Conservation (phyloP, 2,797 vertebrate genomes). For the Myoxocephalus aenaeus region DNA sequence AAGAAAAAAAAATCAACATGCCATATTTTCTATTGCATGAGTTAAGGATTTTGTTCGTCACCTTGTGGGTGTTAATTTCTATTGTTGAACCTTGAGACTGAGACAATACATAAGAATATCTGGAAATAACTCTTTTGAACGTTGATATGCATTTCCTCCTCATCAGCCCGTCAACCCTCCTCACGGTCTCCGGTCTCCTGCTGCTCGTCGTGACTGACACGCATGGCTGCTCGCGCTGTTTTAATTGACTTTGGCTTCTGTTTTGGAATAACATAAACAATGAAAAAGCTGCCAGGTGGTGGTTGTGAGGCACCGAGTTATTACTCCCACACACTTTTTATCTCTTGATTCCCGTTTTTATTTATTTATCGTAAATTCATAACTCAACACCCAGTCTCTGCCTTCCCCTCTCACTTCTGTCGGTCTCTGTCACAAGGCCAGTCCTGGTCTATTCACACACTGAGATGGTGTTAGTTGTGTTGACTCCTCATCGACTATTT, state of each 20-base stretch:
- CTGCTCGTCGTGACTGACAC: conserved; percentile 30
- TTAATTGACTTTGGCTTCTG: conserved; percentile 46
- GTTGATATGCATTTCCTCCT: background rate
- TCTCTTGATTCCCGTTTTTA: conserved; percentile 33
- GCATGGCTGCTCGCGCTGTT: conserved; percentile 17
- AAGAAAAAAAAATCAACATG: too few species aligned
- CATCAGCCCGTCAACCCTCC: background rate
- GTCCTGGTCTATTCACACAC: conserved; percentile 3
- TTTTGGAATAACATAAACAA: conserved; percentile 51
- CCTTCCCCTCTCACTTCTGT: conserved; percentile 12
- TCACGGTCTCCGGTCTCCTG: background rate
- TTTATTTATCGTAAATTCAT: conserved; percentile 31
- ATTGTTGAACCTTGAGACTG: background rate
- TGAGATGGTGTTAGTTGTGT: conserved; percentile 1
- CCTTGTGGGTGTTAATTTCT: too few species aligned
- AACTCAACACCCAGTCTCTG: conserved; percentile 33
- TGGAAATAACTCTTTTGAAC: background rate
- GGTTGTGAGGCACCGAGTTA: conserved; percentile 19
- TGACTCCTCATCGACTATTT: conserved; percentile 52
- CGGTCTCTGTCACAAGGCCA: conserved; percentile 24
- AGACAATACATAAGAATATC: background rate
- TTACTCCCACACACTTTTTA: conserved; percentile 32
- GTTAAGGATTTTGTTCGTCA: too few species aligned
- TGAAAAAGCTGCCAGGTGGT: conserved; percentile 49
- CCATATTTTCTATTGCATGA: too few species aligned